phyloP scores from a whole-genome alignment of 1,140 invertebrate genomes.

The Atta colombica region DNA sequence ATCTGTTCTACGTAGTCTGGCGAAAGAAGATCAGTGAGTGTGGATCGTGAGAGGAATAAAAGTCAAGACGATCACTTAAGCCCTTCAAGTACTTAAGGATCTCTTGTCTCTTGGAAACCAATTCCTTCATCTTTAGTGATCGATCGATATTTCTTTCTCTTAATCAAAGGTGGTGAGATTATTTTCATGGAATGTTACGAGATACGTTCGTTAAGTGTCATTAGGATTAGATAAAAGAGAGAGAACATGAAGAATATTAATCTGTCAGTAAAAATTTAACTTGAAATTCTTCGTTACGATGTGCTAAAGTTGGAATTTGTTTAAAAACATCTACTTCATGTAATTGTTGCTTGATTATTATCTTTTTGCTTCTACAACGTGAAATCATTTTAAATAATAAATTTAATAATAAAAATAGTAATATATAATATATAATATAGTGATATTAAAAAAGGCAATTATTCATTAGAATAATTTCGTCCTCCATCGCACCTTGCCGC shows the following conservation, averaged over 20 bases:
- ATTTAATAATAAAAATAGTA: not conserved
- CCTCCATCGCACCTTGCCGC: conserved; percentile 16
- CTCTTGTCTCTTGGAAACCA: conserved; percentile 30
- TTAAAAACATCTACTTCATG: not conserved
- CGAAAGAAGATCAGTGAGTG: conserved; percentile 58
- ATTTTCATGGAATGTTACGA: not conserved
- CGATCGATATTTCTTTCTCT: conserved; percentile 44
- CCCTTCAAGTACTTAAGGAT: conserved; percentile 15
- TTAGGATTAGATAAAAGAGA: not conserved
- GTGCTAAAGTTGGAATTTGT: not conserved
- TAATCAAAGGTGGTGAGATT: not conserved
- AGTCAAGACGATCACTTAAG: conserved; percentile 28
- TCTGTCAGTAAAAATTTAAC: not conserved
- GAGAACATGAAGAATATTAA: not conserved
- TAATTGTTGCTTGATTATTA: conserved; percentile 11
- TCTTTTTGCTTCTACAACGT: not conserved
- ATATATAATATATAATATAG: not conserved
- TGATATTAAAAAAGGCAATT: conserved; percentile 16
- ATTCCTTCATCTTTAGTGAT: conserved; percentile 14
- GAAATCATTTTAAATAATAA: not conserved
- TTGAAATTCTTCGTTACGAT: not conserved
- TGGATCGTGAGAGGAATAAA: conserved; percentile 62
- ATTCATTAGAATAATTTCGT: conserved; percentile 2
- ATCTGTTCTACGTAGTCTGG: conserved; percentile 69
- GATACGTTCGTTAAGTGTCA: not conserved